These are phyloP conservation scores for Labia minor DNA, from an alignment of 2,888 invertebrate species.

Conservation along the genomic window DNA sequence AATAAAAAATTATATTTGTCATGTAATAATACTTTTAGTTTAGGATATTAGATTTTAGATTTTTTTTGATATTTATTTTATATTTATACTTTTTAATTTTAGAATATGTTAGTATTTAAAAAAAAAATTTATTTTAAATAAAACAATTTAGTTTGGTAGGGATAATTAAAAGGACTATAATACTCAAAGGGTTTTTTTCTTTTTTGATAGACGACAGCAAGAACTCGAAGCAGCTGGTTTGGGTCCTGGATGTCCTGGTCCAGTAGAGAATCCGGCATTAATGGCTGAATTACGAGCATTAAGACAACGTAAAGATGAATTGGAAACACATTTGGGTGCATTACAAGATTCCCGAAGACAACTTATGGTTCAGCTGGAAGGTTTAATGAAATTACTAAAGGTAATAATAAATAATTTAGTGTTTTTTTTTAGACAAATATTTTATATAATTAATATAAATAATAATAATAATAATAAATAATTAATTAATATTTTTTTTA, in stretches of 20 bases:
- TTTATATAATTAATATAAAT: background rate
- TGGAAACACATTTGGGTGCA: constrained; percentile 85
- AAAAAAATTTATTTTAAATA: background rate
- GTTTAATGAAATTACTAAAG: constrained; percentile 92
- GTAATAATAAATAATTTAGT: no score
- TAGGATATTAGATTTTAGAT: no score
- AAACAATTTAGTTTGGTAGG: background rate
- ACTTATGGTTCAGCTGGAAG: constrained; percentile 92
- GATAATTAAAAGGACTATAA: background rate
- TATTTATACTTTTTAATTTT: no score
- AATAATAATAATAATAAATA: constrained; percentile 16
- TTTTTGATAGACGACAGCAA: constrained; percentile 57
- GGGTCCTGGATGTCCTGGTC: constrained; percentile 31
- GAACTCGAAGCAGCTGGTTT: constrained; percentile 60
- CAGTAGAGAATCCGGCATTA: constrained; percentile 59
- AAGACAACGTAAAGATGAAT: constrained; percentile 85
- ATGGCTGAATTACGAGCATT: constrained; percentile 84
- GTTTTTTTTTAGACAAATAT: no score
- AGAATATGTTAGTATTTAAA: background rate
- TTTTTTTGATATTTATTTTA: no score
- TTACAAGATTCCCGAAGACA: constrained; percentile 89
- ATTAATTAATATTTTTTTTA: constrained; percentile 32
- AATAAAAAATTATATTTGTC: no score
- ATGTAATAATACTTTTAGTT: no score
- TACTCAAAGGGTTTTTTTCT: background rate